Percentiles rank a stretch among this genome's conserved stretches.
These are phyloP conservation scores for Neomonachus schauinslandi DNA, from an alignment of 2,113 vertebrate species.

Conservation along the genomic window DNA sequence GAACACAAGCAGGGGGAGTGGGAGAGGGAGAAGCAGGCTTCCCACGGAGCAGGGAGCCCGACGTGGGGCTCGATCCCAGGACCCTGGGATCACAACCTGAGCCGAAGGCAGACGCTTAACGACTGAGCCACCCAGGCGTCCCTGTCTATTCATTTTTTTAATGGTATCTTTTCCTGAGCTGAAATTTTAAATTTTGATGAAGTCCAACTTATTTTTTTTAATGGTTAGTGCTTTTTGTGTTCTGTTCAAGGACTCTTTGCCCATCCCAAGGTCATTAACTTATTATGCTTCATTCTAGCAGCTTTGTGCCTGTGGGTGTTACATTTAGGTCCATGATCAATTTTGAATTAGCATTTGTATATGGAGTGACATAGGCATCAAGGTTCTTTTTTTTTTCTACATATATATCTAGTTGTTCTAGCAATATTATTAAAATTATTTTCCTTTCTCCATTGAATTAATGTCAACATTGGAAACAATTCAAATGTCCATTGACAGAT, in stretches of 20 bases:
- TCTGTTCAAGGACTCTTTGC: not conserved
- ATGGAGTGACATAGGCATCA: not conserved
- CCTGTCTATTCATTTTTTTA: not conserved
- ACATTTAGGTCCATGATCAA: not conserved
- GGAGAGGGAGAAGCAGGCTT: too few relatives aligned
- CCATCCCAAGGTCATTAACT: not conserved
- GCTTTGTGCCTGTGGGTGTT: not conserved
- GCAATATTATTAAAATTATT: not conserved
- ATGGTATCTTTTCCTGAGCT: not conserved
- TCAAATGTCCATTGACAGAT: not conserved
- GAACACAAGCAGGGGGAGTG: too few relatives aligned
- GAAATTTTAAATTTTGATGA: not conserved
- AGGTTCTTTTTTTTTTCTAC: not conserved
- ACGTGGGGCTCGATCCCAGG: too few relatives aligned
- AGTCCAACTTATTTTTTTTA: not conserved
- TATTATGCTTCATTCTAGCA: not conserved
- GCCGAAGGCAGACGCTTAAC: too few relatives aligned
- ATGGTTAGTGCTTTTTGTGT: not conserved
- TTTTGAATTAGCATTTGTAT: not conserved
- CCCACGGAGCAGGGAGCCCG: too few relatives aligned
- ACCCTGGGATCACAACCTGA: too few relatives aligned
- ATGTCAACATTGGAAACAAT: not conserved
- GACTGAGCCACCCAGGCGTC: too few relatives aligned
- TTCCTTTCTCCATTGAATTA: not conserved
- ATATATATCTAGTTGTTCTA: not conserved